A percentile compares a stretch with the other conserved stretches of the same genome.
phyloP scores from a whole-genome alignment of 1,140 invertebrate species.

The Psix sp. region DNA sequence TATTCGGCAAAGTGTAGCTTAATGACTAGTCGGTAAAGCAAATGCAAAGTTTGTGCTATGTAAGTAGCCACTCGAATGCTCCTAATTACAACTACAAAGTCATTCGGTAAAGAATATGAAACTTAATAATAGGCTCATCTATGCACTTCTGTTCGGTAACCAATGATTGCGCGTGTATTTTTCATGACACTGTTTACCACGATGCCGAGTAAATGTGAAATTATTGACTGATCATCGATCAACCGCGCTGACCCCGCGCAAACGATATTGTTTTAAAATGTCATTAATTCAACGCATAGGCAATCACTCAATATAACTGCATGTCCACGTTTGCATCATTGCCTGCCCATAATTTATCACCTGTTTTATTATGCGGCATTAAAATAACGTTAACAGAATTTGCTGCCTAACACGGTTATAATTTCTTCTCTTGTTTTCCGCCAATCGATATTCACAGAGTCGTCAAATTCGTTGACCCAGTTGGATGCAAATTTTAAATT shows the following conservation, averaged over 20 bases:
- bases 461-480: no score
- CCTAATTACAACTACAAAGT: conserved; percentile 46
- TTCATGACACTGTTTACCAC: not conserved
- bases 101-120: conserved; percentile 32
- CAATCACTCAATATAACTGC: conserved; percentile 28
- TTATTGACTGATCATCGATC: conserved; percentile 29
- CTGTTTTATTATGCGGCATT: conserved; percentile 25
- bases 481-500: no score
- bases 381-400: conserved; percentile 42
- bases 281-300: conserved; percentile 4
- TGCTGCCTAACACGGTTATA: conserved; percentile 28
- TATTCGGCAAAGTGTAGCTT: conserved; percentile 62
- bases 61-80: conserved; percentile 58
- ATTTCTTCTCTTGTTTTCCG: conserved; percentile 9
- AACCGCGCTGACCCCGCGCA: not conserved
- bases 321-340: conserved; percentile 7
- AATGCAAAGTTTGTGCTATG: conserved; percentile 58
- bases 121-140: conserved; percentile 39
- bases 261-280: conserved; percentile 18
- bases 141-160: not conserved
- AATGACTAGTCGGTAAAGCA: conserved; percentile 61
- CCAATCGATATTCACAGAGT: no score
- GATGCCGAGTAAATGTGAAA: not conserved
- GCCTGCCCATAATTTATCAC: conserved; percentile 30
- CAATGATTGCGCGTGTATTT: conserved; percentile 9